Evolutionary conservation across 1,140 invertebrate species (phyloP).

Genomic region (Lithobius niger): DNA sequence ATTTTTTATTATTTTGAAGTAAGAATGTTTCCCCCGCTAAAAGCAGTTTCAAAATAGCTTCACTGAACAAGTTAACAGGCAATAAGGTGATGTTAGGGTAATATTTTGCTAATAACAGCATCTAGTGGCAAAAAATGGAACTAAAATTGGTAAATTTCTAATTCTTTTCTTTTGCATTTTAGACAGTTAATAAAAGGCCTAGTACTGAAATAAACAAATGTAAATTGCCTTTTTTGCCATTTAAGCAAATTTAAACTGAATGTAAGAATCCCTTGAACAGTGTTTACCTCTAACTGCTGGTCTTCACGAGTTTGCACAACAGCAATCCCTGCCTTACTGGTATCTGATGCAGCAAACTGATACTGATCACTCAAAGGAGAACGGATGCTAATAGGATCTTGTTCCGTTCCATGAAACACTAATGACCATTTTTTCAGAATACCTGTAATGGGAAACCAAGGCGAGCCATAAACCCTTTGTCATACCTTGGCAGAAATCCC

Average conservation of each 20-base stretch:
- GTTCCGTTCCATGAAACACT: constrained; percentile 75
- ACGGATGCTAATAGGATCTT: constrained; percentile 22
- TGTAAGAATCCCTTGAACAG: neutral
- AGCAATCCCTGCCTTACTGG: neutral
- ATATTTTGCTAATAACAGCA: too few species aligned
- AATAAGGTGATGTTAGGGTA: too few species aligned
- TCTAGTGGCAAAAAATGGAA: too few species aligned
- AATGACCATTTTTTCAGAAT: constrained; percentile 78
- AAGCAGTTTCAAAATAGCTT: too few species aligned
- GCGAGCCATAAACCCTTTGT: too few species aligned
- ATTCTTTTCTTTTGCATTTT: neutral
- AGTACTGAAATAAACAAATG: neutral
- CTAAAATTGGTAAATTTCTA: too few species aligned
- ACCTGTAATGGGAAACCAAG: constrained; percentile 33
- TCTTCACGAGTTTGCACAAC: neutral
- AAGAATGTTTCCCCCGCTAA: too few species aligned
- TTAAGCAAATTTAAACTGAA: neutral
- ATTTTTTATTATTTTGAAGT: too few species aligned
- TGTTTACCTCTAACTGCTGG: neutral
- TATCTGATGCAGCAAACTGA: constrained; percentile 4
- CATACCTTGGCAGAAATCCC: too few species aligned
- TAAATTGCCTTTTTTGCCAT: neutral
- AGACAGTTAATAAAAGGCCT: neutral
- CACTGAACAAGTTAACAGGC: too few species aligned
- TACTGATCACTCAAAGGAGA: constrained; percentile 38